These are phyloP conservation scores for Diplolepis rosae DNA, from an alignment of 2,888 invertebrate genomes.

Conservation along the genomic window DNA sequence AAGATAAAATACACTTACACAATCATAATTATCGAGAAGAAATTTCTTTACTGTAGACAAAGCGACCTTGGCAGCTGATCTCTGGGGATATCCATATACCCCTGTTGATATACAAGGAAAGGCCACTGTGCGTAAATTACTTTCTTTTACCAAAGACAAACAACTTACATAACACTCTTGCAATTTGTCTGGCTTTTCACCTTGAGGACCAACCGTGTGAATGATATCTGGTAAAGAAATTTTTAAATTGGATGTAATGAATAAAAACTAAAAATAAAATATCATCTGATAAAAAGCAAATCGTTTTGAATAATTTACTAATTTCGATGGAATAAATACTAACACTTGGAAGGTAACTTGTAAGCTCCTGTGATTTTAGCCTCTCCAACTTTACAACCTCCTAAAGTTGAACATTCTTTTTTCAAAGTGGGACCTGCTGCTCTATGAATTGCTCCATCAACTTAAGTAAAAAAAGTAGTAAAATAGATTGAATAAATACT, in stretches of 20 bases:
- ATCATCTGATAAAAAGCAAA: background rate
- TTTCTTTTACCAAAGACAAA: slow-evolving; percentile 76
- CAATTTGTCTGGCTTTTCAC: slow-evolving; percentile 80
- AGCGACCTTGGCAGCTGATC: slow-evolving; percentile 85
- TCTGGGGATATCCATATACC: slow-evolving; percentile 90
- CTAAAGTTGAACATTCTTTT: slow-evolving; percentile 82
- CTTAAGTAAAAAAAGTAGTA: slow-evolving; percentile 70
- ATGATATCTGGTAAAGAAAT: slow-evolving; percentile 83
- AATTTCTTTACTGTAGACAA: slow-evolving; percentile 80
- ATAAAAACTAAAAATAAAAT: background rate
- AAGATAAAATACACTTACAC: slow-evolving; percentile 60
- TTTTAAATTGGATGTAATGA: background rate
- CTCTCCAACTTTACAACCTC: slow-evolving; percentile 87
- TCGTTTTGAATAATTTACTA: background rate
- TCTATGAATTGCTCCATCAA: slow-evolving; percentile 92
- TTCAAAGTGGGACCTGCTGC: slow-evolving; percentile 83
- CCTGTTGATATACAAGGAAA: slow-evolving; percentile 95
- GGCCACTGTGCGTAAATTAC: slow-evolving; percentile 81
- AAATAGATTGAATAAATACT: background rate
- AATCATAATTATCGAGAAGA: slow-evolving; percentile 76
- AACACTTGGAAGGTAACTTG: slow-evolving; percentile 88
- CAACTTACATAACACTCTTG: slow-evolving; percentile 83
- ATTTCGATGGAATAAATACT: slow-evolving; percentile 65
- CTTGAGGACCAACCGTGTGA: slow-evolving; percentile 91
- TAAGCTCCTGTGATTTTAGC: slow-evolving; percentile 91